Evolutionary conservation across 2,888 invertebrate species (phyloP).

Genomic region (Hypolimnas misippus): DNA sequence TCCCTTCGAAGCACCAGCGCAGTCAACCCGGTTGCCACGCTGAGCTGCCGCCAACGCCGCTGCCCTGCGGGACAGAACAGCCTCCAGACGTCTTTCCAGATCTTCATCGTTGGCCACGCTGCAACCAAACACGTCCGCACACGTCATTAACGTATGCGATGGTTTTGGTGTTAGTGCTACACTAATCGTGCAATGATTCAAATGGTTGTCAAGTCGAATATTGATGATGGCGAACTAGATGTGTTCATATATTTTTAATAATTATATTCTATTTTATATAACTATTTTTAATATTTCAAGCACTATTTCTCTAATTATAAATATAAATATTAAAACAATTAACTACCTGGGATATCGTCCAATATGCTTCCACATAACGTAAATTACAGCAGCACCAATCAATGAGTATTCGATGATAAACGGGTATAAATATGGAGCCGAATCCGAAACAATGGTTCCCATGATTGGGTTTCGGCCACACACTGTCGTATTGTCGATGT

Average conservation of each 20-base stretch:
- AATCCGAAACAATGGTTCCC: slow-evolving; percentile 96
- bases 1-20: slow-evolving; percentile 97
- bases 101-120: slow-evolving; percentile 89
- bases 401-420: slow-evolving; percentile 98
- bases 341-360: slow-evolving; percentile 92
- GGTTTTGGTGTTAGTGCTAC: slow-evolving; percentile 39
- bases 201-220: not conserved
- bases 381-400: slow-evolving; percentile 97
- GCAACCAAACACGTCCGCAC: slow-evolving; percentile 77
- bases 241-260: too few relatives aligned
- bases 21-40: slow-evolving; percentile 94
- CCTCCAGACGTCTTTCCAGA: slow-evolving; percentile 93
- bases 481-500: slow-evolving; percentile 83
- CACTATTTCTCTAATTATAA: not conserved
- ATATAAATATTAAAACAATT: slow-evolving; percentile 29
- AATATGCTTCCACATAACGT: slow-evolving; percentile 98
- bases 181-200: slow-evolving; percentile 37
- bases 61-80: slow-evolving; percentile 93
- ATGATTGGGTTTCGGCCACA: slow-evolving; percentile 95
- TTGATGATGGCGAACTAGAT: not conserved
- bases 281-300: too few relatives aligned
- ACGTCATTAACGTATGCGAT: slow-evolving; percentile 57
- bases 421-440: slow-evolving; percentile 97
- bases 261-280: too few relatives aligned
- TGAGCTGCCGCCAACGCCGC: slow-evolving; percentile 93